Conservation (phyloP, 2,113 vertebrate genomes). For the Mormoops blainvillei region DNA sequence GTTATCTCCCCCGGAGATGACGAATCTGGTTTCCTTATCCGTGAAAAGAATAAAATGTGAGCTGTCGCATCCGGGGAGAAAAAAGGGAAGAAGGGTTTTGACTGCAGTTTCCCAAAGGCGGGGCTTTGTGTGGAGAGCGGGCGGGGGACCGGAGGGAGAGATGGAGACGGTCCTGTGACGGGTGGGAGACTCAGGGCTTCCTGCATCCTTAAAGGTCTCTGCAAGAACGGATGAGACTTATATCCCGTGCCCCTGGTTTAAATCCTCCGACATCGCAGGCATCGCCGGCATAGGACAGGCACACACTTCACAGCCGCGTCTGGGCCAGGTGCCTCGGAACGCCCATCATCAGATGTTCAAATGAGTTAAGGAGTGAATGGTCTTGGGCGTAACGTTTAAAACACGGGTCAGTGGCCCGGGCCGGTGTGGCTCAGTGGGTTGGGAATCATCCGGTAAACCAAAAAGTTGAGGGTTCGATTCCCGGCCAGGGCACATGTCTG, state of each 20-base stretch:
- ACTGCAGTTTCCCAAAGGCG: fast-evolving
- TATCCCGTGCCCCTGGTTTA: neutral
- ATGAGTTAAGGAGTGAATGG: neutral
- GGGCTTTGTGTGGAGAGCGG: fast-evolving
- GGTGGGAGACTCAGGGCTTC: fast-evolving
- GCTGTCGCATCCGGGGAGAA: fast-evolving
- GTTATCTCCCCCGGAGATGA: neutral
- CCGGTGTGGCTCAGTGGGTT: too few relatives aligned
- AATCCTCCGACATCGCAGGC: neutral
- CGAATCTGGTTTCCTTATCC: too few relatives aligned
- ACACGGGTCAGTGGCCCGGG: neutral
- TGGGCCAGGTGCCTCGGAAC: neutral
- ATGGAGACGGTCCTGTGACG: fast-evolving
- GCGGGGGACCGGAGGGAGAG: fast-evolving
- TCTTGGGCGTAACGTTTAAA: neutral
- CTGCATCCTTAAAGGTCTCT: too few relatives aligned
- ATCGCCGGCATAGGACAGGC: fast-evolving
- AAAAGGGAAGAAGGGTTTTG: fast-evolving
- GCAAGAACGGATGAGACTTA: fast-evolving
- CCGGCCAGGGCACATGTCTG: too few relatives aligned
- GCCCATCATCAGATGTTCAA: neutral
- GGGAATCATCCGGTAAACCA: too few relatives aligned
- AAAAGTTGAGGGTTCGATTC: too few relatives aligned
- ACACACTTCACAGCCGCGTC: fast-evolving
- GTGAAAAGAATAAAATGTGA: neutral